A percentile compares a stretch with the other conserved stretches of the same genome.
These are phyloP conservation scores for Cephus rjabovi DNA, from an alignment of 2,888 invertebrate species.

Conservation along the genomic window DNA sequence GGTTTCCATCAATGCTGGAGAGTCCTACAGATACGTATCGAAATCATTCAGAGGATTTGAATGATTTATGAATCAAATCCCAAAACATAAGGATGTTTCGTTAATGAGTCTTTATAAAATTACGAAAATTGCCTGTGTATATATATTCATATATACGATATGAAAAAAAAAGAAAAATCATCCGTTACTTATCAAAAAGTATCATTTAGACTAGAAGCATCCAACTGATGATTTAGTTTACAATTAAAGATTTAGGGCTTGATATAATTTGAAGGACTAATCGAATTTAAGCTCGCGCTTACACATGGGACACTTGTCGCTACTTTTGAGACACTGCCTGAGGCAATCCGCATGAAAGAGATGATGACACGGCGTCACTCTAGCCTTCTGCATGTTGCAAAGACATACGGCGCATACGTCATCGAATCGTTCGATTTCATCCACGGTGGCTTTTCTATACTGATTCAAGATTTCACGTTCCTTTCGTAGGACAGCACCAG, in stretches of 20 bases:
- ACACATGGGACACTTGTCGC: conserved; percentile 81
- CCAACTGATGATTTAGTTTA: not conserved
- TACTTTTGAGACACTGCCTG: conserved; percentile 77
- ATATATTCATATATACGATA: not conserved
- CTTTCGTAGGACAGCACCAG: conserved; percentile 69
- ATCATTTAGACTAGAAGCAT: not conserved
- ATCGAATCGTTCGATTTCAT: conserved; percentile 77
- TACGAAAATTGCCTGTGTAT: not conserved
- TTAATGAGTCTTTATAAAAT: not conserved
- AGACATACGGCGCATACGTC: conserved; percentile 86
- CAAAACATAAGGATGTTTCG: not conserved
- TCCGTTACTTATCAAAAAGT: too few relatives aligned
- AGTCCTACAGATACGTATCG: not conserved
- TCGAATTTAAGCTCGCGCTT: conserved; percentile 75
- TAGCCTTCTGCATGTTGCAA: conserved; percentile 76
- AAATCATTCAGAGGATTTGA: not conserved
- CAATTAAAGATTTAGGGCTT: not conserved
- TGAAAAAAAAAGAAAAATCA: not conserved
- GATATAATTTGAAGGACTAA: conserved; percentile 47
- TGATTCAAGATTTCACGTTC: conserved; percentile 74
- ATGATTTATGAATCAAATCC: not conserved
- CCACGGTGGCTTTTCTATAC: conserved; percentile 74
- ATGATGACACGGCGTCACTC: conserved; percentile 84
- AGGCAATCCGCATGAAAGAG: conserved; percentile 84
- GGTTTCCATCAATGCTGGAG: not conserved